A percentile compares a stretch with the other conserved stretches of the same genome.
phyloP scores from a whole-genome alignment of 2,797 vertebrate genomes.

The Melanitta fusca region DNA sequence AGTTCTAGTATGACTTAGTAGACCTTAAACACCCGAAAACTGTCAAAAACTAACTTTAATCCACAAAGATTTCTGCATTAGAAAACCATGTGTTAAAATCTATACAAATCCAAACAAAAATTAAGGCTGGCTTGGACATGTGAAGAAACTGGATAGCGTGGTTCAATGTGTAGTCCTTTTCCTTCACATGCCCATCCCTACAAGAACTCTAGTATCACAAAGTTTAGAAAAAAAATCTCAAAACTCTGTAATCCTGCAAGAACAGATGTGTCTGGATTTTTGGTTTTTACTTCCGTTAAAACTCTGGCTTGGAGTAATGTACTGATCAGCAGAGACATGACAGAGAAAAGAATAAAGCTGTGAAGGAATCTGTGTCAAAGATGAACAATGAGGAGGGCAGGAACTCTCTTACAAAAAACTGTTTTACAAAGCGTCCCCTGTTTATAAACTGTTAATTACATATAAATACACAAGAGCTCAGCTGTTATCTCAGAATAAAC shows the following conservation, averaged over 20 bases:
- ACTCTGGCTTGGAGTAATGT: not conserved
- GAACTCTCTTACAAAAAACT: not conserved
- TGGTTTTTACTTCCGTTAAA: not conserved
- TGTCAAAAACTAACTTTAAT: not conserved
- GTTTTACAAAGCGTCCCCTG: not conserved
- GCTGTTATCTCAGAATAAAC: not conserved
- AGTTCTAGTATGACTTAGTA: too few relatives aligned
- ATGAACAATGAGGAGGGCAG: not conserved
- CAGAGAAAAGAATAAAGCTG: not conserved
- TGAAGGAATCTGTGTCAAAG: not conserved
- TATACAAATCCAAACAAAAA: not conserved
- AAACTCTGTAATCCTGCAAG: not conserved
- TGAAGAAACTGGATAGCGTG: not conserved
- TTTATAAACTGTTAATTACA: not conserved
- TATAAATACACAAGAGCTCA: not conserved
- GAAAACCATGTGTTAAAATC: not conserved
- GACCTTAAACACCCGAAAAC: accelerated
- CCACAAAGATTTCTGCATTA: not conserved
- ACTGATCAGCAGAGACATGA: not conserved
- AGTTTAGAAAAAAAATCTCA: not conserved
- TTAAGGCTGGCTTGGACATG: not conserved
- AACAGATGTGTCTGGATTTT: not conserved
- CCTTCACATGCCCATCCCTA: not conserved
- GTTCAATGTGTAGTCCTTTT: not conserved
- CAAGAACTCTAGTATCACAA: not conserved